Conservation (phyloP, 2,888 invertebrate genomes). For the Tipula unca region DNA sequence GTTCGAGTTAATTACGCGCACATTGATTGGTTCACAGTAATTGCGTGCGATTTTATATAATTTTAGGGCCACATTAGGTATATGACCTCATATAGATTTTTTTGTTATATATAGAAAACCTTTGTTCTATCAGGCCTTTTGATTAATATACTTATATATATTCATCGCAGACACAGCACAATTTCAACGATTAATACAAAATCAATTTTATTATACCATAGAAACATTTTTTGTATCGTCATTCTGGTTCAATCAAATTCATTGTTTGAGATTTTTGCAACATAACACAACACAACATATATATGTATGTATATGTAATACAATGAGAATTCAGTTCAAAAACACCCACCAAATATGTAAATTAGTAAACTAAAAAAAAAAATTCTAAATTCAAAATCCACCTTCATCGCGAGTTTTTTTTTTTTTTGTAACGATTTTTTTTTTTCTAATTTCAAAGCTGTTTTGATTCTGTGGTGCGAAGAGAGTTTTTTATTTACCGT, state of each 20-base stretch:
- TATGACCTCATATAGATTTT: background rate
- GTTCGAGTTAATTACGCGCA: background rate
- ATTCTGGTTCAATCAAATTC: background rate
- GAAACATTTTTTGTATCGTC: background rate
- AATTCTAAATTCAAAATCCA: background rate
- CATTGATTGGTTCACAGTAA: background rate
- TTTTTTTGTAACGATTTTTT: background rate
- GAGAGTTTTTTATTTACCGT: background rate
- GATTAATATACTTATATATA: background rate
- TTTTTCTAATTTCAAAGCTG: background rate
- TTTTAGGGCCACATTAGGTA: background rate
- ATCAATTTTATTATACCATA: background rate
- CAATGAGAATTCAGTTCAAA: background rate
- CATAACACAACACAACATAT: background rate
- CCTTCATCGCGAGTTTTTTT: background rate
- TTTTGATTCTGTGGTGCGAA: background rate
- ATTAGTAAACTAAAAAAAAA: background rate
- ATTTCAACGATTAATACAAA: background rate
- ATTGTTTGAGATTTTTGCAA: background rate
- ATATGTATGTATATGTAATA: background rate
- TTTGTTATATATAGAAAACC: background rate
- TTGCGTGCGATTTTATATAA: too few species aligned
- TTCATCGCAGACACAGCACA: background rate
- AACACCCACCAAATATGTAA: conserved; percentile 14
- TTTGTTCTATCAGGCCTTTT: background rate